Conservation (phyloP, 2,113 vertebrate genomes). For the Cephalopholis sonnerati region DNA sequence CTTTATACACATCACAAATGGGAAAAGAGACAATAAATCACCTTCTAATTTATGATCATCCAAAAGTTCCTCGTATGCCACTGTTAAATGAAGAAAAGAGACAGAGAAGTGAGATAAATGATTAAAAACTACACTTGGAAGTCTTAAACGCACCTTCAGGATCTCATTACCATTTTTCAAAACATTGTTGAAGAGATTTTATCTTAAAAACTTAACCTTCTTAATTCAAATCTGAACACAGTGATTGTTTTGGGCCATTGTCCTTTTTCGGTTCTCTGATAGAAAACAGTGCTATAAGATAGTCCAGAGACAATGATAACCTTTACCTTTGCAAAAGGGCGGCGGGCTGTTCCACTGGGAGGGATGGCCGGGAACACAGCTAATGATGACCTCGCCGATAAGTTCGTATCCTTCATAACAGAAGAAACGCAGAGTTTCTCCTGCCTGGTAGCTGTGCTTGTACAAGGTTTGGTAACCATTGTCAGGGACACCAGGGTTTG, state of each 20-base stretch:
- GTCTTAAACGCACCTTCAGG: not conserved
- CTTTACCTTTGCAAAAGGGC: slow-evolving; percentile 92
- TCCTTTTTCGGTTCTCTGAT: not conserved
- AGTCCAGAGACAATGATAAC: not conserved
- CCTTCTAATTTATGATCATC: slow-evolving; percentile 93
- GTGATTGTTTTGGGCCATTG: not conserved
- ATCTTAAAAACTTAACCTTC: not conserved
- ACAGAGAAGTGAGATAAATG: slow-evolving; percentile 9
- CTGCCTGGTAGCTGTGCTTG: slow-evolving; percentile 94
- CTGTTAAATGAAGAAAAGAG: slow-evolving; percentile 65
- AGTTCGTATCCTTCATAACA: slow-evolving; percentile 95
- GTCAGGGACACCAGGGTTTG: slow-evolving; percentile 93
- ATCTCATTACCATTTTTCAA: not conserved
- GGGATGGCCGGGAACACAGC: slow-evolving; percentile 91
- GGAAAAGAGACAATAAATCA: slow-evolving; percentile 52
- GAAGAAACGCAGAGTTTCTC: slow-evolving; percentile 94
- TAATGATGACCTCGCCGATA: slow-evolving; percentile 93
- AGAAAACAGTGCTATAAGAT: not conserved
- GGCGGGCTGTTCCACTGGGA: slow-evolving; percentile 95
- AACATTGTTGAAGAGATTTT: too few species aligned
- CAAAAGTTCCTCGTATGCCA: slow-evolving; percentile 93
- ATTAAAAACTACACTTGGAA: not conserved
- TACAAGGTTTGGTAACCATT: slow-evolving; percentile 95
- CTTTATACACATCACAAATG: not conserved
- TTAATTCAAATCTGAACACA: too few species aligned